These are phyloP conservation scores for Ctenopoma kingsleyae DNA, from an alignment of 2,797 vertebrate genomes.

Conservation along the genomic window DNA sequence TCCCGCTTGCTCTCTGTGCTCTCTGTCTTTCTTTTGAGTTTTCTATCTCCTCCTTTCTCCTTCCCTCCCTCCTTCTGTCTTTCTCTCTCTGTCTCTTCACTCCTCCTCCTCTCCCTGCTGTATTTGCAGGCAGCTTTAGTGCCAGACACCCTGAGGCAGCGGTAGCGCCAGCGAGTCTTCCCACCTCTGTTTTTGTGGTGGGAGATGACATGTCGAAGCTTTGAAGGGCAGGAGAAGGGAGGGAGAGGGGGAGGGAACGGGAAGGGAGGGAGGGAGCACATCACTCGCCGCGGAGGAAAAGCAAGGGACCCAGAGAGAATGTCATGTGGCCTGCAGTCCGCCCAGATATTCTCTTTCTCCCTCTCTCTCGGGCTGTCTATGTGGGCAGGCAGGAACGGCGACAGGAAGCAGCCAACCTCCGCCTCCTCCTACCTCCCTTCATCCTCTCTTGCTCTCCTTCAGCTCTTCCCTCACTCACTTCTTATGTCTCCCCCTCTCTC, in stretches of 20 bases:
- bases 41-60: constrained; percentile 48
- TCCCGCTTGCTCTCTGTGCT: constrained; percentile 42
- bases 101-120: constrained; percentile 74
- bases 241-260: constrained; percentile 74
- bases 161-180: constrained; percentile 91
- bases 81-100: constrained; percentile 61
- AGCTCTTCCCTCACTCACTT: constrained; percentile 62
- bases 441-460: constrained; percentile 66
- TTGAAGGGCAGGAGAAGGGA: constrained; percentile 87
- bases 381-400: constrained; percentile 87
- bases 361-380: constrained; percentile 79
- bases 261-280: constrained; percentile 77
- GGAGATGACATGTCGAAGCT: constrained; percentile 90
- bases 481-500: constrained; percentile 22
- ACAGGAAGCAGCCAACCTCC: constrained; percentile 78
- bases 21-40: constrained; percentile 52
- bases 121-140: constrained; percentile 90
- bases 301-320: constrained; percentile 80
- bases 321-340: constrained; percentile 88
- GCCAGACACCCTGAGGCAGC: constrained; percentile 91
- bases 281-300: constrained; percentile 77
- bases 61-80: constrained; percentile 49
- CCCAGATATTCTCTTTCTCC: constrained; percentile 76
- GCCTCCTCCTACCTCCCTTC: constrained; percentile 51
- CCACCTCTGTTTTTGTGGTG: constrained; percentile 93